A percentile compares a stretch with the other conserved stretches of the same genome.
These are phyloP conservation scores for Ciconia maguari DNA, from an alignment of 2,113 vertebrate genomes.

Conservation along the genomic window DNA sequence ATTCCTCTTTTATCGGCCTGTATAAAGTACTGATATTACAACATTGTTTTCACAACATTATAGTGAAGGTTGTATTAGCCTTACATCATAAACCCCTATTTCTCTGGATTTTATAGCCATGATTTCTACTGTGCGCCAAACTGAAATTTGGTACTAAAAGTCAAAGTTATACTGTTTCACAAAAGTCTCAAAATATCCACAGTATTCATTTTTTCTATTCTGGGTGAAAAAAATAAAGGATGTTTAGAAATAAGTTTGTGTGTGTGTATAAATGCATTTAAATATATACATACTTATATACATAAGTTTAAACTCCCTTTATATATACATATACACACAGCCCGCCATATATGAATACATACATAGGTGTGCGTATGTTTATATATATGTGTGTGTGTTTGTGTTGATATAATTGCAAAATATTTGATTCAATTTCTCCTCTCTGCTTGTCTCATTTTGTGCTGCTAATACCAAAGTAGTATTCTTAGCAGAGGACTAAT, in stretches of 20 bases:
- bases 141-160: slow-evolving; percentile 23
- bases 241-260: neutral
- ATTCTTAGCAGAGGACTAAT: neutral
- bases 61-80: neutral
- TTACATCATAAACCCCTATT: neutral
- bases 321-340: neutral
- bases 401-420: neutral
- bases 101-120: slow-evolving; percentile 3
- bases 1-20: neutral
- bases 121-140: neutral
- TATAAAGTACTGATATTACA: neutral
- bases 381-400: neutral
- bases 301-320: neutral
- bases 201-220: neutral
- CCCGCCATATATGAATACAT: neutral
- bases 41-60: neutral
- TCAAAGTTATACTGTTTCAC: neutral
- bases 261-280: neutral
- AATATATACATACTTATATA: neutral
- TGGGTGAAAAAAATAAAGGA: neutral
- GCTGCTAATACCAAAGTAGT: neutral
- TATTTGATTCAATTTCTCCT: neutral
- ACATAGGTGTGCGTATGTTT: neutral
- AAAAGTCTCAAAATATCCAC: neutral
- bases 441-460: neutral